Conservation (phyloP, 2,888 invertebrate genomes). For the Tryphoninae sp. region DNA sequence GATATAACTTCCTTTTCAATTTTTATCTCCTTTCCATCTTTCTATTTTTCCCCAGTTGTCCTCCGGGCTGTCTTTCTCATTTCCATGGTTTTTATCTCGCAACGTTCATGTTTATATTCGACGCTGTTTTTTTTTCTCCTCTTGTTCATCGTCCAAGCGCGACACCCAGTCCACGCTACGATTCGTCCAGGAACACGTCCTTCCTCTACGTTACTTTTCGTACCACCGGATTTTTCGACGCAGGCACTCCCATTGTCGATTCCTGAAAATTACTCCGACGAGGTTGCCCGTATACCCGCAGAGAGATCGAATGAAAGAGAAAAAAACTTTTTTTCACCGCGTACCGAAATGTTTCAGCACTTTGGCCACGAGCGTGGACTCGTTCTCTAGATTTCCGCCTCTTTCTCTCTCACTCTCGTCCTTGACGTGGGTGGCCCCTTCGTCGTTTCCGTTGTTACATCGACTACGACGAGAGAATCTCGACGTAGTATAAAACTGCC, state of each 20-base stretch:
- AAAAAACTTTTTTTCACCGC: conserved; percentile 55
- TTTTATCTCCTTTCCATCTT: conserved; percentile 1
- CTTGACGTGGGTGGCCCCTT: neutral
- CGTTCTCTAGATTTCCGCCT: conserved; percentile 29
- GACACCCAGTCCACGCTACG: conserved; percentile 26
- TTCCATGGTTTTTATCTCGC: conserved; percentile 52
- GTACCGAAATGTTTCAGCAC: conserved; percentile 59
- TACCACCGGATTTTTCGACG: neutral
- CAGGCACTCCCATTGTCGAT: conserved; percentile 35
- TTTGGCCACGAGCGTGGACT: conserved; percentile 47
- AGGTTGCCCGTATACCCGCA: conserved; percentile 9
- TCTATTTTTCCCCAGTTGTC: neutral
- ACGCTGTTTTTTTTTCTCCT: conserved; percentile 43
- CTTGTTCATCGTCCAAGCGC: conserved; percentile 13
- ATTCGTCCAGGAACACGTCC: conserved; percentile 20
- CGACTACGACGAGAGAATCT: conserved; percentile 18
- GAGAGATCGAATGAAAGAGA: conserved; percentile 55
- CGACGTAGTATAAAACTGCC: conserved; percentile 15
- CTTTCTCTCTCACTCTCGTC: conserved; percentile 2
- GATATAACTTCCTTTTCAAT: neutral
- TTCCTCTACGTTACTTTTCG: conserved; percentile 10
- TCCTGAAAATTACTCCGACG: conserved; percentile 36
- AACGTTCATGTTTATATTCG: conserved; percentile 57
- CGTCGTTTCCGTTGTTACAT: neutral
- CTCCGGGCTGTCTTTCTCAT: too few relatives aligned